A percentile compares a stretch with the other conserved stretches of the same genome.
Conservation (phyloP, 2,797 vertebrate genomes). For the Sparidentex hasta region DNA sequence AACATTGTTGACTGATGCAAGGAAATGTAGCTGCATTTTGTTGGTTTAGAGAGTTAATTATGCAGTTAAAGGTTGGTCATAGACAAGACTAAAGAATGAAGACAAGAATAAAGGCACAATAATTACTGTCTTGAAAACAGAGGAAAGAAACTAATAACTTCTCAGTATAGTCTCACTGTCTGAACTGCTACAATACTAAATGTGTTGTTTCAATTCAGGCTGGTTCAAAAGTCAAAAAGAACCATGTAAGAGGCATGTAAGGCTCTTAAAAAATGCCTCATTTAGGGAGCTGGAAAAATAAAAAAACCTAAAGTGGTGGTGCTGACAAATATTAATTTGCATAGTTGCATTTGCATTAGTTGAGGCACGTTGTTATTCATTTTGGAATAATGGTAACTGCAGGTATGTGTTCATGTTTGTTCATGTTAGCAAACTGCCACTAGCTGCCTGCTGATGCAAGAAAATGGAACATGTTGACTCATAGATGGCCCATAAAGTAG, state of each 20-base stretch:
- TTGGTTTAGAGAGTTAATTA: no score
- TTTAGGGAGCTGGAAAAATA: conserved; percentile 41
- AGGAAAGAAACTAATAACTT: no score
- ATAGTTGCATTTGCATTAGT: not conserved
- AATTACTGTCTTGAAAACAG: no score
- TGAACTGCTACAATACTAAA: no score
- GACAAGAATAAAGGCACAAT: no score
- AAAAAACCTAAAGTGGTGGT: not conserved
- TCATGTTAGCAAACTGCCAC: not conserved
- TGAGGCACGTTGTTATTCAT: not conserved
- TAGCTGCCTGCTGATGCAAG: not conserved
- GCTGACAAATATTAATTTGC: no score
- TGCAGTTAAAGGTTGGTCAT: no score
- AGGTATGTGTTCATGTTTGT: not conserved
- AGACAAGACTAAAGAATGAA: no score
- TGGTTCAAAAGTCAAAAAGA: not conserved
- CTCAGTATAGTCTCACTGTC: no score
- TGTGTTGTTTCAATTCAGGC: conserved; percentile 32
- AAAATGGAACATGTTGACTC: no score
- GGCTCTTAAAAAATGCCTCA: conserved; percentile 38
- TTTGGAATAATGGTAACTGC: not conserved
- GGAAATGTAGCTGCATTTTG: no score
- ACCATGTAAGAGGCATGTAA: not conserved
- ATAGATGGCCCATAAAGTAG: not conserved
- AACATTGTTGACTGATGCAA: no score